phyloP scores from a whole-genome alignment of 2,113 vertebrate genomes.

The Coptodon rendalli region DNA sequence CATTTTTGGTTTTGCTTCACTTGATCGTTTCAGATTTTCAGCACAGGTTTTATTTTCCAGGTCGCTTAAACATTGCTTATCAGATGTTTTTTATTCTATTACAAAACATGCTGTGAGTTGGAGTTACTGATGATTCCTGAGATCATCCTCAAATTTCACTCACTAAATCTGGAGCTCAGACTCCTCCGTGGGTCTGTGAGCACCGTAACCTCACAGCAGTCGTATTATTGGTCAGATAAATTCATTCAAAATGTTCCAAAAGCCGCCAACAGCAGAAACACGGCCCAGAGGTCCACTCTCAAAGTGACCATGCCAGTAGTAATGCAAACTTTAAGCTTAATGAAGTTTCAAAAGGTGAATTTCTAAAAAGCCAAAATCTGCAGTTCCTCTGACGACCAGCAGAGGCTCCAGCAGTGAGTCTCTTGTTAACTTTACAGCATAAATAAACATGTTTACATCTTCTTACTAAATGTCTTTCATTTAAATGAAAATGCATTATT shows the following conservation, averaged over 20 bases:
- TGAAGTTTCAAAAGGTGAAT: not conserved
- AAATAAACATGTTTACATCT: not conserved
- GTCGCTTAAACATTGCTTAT: fast-evolving
- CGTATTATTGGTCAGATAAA: not conserved
- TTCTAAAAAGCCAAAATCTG: not conserved
- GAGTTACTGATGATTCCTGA: not conserved
- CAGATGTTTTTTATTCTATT: not conserved
- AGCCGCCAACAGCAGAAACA: not conserved
- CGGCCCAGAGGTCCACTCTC: not conserved
- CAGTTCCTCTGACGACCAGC: not conserved
- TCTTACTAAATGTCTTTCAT: not conserved
- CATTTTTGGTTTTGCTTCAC: not conserved
- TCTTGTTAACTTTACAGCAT: not conserved
- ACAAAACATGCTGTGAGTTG: fast-evolving
- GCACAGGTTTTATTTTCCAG: not conserved
- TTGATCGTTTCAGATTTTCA: not conserved
- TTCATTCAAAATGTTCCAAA: not conserved
- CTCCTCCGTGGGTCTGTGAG: not conserved
- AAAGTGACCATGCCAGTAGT: fast-evolving
- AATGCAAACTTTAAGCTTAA: fast-evolving
- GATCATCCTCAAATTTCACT: fast-evolving
- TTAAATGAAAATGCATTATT: not conserved
- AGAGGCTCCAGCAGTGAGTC: not conserved
- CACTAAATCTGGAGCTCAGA: not conserved
- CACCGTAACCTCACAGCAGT: not conserved